These are phyloP conservation scores for Probosciger aterrimus DNA, from an alignment of 2,113 vertebrate species.

Conservation along the genomic window DNA sequence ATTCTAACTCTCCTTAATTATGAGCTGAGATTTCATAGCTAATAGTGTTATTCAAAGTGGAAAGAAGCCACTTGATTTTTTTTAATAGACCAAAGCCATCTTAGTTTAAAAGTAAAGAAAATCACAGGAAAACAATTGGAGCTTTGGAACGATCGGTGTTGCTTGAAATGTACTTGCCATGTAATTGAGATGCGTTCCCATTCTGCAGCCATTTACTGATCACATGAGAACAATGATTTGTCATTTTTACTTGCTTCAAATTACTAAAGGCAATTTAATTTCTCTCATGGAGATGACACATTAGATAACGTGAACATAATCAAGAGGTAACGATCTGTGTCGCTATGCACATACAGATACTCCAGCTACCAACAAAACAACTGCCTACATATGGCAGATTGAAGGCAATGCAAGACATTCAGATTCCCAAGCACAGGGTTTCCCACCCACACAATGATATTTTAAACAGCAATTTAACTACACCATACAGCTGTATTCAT, in stretches of 20 bases:
- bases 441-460: background rate
- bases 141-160: constrained; percentile 17
- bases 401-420: background rate
- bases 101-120: constrained; percentile 35
- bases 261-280: constrained; percentile 63
- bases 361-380: background rate
- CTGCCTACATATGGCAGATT: background rate
- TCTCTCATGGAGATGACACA: constrained; percentile 28
- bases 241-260: constrained; percentile 56
- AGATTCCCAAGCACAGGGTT: background rate
- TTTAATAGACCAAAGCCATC: background rate
- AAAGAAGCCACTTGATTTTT: constrained; percentile 33
- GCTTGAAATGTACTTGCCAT: constrained; percentile 4
- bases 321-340: constrained; percentile 50
- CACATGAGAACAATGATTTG: constrained; percentile 43
- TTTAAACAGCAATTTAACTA: background rate
- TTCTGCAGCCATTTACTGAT: constrained; percentile 37
- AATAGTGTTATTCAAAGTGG: constrained; percentile 57
- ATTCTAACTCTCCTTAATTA: constrained; percentile 57
- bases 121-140: constrained; percentile 1
- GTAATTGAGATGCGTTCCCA: constrained; percentile 53
- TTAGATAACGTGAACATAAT: constrained; percentile 49
- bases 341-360: background rate
- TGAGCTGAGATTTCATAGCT: constrained; percentile 51
- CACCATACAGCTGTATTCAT: fast-evolving